Evolutionary conservation across 1,140 invertebrate genomes (phyloP).

Genomic region (Pseudomyrmex gracilis): DNA sequence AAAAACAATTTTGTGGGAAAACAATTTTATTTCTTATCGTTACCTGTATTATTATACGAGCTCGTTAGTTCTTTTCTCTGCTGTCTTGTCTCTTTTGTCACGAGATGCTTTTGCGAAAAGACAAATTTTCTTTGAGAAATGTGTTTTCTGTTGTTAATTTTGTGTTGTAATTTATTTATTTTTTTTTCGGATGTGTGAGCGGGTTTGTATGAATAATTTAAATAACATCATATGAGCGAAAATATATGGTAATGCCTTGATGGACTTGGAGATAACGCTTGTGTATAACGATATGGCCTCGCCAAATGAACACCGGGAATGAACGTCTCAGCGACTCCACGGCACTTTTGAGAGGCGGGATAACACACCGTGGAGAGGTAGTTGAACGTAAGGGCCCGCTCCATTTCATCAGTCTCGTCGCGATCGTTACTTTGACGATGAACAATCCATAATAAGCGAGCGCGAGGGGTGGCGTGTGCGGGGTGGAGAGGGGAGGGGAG

Average conservation of each 20-base stretch:
- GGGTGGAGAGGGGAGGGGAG: slow-evolving; percentile 5
- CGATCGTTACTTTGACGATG: slow-evolving; percentile 53
- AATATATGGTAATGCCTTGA: background rate
- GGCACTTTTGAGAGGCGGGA: slow-evolving; percentile 15
- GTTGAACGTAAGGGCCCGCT: slow-evolving; percentile 34
- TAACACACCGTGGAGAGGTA: background rate
- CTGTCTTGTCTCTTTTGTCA: no score
- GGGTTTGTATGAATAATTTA: background rate
- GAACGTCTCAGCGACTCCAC: slow-evolving; percentile 16
- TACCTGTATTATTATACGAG: no score
- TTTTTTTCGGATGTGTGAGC: background rate
- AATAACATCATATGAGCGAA: background rate
- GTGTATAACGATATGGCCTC: background rate
- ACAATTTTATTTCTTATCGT: no score
- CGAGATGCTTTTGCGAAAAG: background rate
- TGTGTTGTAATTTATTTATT: background rate
- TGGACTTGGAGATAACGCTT: background rate
- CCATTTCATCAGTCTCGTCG: slow-evolving; percentile 53
- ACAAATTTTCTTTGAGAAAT: background rate
- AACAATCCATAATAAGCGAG: slow-evolving; percentile 58
- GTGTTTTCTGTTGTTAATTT: slow-evolving; percentile 4
- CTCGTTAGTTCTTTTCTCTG: background rate
- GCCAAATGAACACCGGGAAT: slow-evolving; percentile 15
- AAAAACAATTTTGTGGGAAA: no score
- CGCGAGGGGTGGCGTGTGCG: background rate